Conservation (phyloP, 2,888 invertebrate species). For the Hedya salicella region DNA sequence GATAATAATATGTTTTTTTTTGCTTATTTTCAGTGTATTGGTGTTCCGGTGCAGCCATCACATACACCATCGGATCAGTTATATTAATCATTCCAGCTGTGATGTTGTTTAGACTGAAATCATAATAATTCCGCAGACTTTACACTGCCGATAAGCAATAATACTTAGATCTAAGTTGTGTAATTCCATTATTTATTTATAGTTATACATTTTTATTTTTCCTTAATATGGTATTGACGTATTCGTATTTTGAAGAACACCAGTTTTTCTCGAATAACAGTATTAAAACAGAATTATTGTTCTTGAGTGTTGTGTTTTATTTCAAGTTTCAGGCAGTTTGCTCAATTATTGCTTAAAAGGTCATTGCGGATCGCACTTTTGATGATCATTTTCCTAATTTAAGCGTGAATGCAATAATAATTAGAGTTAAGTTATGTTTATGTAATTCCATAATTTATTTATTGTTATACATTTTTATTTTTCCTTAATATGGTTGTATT, state of each 20-base stretch:
- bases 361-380: too few relatives aligned
- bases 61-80: conserved; percentile 92
- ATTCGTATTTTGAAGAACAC: conserved; percentile 45
- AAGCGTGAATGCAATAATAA: conserved; percentile 52
- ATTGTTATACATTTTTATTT: conserved; percentile 44
- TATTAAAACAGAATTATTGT: conserved; percentile 60
- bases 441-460: conserved; percentile 51
- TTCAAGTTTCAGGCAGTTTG: background rate
- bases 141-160: conserved; percentile 55
- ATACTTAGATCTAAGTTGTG: conserved; percentile 29
- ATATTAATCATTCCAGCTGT: conserved; percentile 91
- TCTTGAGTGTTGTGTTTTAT: conserved; percentile 29
- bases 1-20: background rate
- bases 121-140: conserved; percentile 55
- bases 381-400: background rate
- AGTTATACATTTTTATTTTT: conserved; percentile 43
- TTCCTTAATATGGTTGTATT: conserved; percentile 49
- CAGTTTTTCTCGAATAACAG: conserved; percentile 67
- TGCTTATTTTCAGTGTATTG: conserved; percentile 89
- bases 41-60: conserved; percentile 93
- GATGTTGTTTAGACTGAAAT: conserved; percentile 84
- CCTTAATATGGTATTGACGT: conserved; percentile 49
- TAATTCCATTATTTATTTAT: conserved; percentile 51
- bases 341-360: too few relatives aligned
- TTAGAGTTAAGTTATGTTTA: conserved; percentile 20